Evolutionary conservation across 2,113 vertebrate species (phyloP).

Genomic region (Cromileptes altivelis): DNA sequence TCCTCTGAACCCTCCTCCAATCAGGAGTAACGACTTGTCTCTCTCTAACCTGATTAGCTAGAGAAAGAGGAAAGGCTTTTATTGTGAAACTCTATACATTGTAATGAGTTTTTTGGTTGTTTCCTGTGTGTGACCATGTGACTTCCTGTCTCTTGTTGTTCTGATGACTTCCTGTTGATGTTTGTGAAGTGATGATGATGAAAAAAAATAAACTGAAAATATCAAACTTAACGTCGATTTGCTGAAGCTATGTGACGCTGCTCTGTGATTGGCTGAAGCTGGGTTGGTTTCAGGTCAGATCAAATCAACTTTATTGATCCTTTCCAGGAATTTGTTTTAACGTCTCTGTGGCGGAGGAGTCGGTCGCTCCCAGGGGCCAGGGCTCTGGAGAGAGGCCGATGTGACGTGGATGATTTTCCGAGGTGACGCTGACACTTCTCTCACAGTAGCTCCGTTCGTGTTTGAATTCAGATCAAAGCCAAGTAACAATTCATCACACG

Average conservation of each 20-base stretch:
- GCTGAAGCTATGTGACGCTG: constrained; percentile 23
- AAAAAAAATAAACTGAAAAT: neutral
- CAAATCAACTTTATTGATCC: too few relatives aligned
- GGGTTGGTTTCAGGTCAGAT: too few relatives aligned
- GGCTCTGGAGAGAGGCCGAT: too few relatives aligned
- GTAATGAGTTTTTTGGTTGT: constrained; percentile 1
- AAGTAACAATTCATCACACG: too few relatives aligned
- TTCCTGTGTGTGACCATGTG: constrained; percentile 48
- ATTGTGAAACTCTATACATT: constrained; percentile 39
- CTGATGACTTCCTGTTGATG: constrained; percentile 52
- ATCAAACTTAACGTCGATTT: constrained; percentile 55
- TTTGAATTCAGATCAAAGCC: too few relatives aligned
- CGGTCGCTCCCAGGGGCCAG: too few relatives aligned
- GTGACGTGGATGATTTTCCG: too few relatives aligned
- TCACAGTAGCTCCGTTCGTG: too few relatives aligned
- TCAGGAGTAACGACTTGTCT: neutral
- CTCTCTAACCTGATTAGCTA: constrained; percentile 23
- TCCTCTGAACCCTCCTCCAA: neutral
- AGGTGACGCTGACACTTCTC: too few relatives aligned
- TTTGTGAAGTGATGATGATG: constrained; percentile 37
- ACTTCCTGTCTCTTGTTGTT: constrained; percentile 43
- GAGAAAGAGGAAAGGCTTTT: constrained; percentile 20
- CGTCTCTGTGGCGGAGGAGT: too few relatives aligned
- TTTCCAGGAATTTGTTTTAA: too few relatives aligned
- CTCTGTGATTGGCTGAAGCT: constrained; percentile 10